These are phyloP conservation scores for Solea solea DNA, from an alignment of 2,113 vertebrate genomes.

Conservation along the genomic window DNA sequence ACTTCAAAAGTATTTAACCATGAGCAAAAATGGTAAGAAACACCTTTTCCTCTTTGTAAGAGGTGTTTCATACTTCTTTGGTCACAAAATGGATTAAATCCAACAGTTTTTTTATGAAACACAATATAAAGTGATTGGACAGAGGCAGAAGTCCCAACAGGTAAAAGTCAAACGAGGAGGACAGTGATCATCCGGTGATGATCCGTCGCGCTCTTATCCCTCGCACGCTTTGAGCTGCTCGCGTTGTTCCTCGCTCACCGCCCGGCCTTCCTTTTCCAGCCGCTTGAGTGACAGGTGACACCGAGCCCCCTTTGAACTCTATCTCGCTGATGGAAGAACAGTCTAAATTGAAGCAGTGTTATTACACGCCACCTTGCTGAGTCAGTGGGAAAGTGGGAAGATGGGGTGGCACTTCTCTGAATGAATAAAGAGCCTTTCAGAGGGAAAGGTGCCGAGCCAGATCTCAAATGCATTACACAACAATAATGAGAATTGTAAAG, in stretches of 20 bases:
- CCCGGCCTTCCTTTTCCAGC: constrained; percentile 47
- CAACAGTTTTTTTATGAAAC: too few species aligned
- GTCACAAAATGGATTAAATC: too few species aligned
- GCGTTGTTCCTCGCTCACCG: constrained; percentile 61
- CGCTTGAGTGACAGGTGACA: constrained; percentile 74
- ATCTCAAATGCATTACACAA: constrained; percentile 72
- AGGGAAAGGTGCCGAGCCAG: constrained; percentile 53
- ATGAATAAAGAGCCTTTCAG: constrained; percentile 76
- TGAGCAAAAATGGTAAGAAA: too few species aligned
- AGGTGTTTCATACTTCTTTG: too few species aligned
- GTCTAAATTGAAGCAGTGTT: constrained; percentile 76
- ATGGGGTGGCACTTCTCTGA: constrained; percentile 58
- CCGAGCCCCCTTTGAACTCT: constrained; percentile 77
- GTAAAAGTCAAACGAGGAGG: neutral
- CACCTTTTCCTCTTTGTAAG: too few species aligned
- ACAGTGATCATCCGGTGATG: constrained; percentile 1
- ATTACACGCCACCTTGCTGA: constrained; percentile 79
- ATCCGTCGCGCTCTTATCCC: constrained; percentile 17
- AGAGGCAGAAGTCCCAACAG: too few species aligned
- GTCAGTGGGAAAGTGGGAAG: constrained; percentile 70
- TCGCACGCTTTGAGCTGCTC: constrained; percentile 38
- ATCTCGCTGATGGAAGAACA: constrained; percentile 71
- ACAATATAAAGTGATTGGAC: too few species aligned
- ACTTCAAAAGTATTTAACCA: too few species aligned
- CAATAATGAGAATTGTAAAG: constrained; percentile 74